These are phyloP conservation scores for Drosophila aldrichi DNA, from an alignment of 2,888 invertebrate species.

Conservation along the genomic window DNA sequence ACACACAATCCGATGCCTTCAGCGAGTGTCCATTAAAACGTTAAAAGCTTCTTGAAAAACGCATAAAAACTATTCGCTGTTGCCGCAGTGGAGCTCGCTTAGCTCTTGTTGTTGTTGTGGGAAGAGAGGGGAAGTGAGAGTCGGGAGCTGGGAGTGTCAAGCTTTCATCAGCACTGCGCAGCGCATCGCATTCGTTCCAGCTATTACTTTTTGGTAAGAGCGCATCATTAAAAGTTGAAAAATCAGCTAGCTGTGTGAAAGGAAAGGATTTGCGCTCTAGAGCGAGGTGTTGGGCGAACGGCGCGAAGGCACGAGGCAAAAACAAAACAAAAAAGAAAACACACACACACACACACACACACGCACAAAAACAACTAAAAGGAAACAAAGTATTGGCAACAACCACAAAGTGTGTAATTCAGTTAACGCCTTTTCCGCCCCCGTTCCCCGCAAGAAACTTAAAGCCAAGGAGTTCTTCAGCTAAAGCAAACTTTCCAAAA, in stretches of 20 bases:
- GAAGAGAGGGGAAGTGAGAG: no score
- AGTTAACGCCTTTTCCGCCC: conserved; percentile 6
- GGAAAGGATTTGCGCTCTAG: conserved; percentile 48
- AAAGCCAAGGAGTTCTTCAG: not conserved
- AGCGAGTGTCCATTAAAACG: conserved; percentile 75
- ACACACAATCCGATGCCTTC: conserved; percentile 7
- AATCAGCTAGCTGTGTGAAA: conserved; percentile 61
- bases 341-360: no score
- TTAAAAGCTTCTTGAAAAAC: conserved; percentile 79
- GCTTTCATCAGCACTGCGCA: not conserved
- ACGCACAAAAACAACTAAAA: not conserved
- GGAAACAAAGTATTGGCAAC: conserved; percentile 11
- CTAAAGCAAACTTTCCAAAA: not conserved
- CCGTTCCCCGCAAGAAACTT: not conserved
- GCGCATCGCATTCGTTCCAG: conserved; percentile 14
- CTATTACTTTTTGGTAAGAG: conserved; percentile 44
- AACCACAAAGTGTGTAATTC: conserved; percentile 30
- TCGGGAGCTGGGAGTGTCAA: no score
- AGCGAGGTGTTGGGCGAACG: conserved; percentile 12
- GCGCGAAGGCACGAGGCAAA: not conserved
- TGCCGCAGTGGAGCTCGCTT: not conserved
- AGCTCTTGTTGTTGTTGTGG: not conserved
- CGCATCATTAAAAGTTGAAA: conserved; percentile 77
- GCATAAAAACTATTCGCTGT: conserved; percentile 70
- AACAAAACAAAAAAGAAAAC: no score